phyloP scores from a whole-genome alignment of 2,113 vertebrate genomes.

The Sula dactylatra region DNA sequence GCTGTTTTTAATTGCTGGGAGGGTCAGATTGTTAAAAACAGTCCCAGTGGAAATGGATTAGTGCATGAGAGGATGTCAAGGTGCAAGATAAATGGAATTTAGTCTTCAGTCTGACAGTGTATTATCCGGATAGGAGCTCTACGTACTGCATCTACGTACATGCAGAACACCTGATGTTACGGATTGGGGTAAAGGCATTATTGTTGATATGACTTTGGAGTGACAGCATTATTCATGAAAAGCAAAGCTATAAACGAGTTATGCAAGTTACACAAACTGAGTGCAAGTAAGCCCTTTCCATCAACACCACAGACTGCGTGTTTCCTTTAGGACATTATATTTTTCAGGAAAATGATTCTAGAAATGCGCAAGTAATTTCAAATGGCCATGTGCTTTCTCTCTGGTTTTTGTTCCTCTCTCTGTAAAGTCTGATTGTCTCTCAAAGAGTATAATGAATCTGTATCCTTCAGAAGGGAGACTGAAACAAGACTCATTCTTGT shows the following conservation, averaged over 20 bases:
- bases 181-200: background rate
- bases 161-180: accelerated
- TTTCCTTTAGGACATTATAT: background rate
- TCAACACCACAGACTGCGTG: background rate
- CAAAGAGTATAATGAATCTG: background rate
- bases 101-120: background rate
- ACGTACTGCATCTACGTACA: background rate
- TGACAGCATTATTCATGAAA: background rate
- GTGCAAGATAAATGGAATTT: slow-evolving; percentile 35
- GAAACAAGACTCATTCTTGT: background rate
- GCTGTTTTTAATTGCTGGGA: slow-evolving; percentile 60
- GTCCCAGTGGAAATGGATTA: slow-evolving; percentile 37
- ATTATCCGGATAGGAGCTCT: background rate
- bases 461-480: background rate
- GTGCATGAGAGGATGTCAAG: slow-evolving; percentile 26
- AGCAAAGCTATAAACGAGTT: background rate
- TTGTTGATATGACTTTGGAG: background rate
- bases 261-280: background rate
- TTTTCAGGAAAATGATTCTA: slow-evolving; percentile 8
- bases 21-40: slow-evolving; percentile 50
- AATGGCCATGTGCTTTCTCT: background rate
- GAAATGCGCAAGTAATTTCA: background rate
- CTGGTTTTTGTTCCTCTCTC: background rate
- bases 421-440: background rate
- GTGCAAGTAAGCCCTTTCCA: background rate